A percentile compares a stretch with the other conserved stretches of the same genome.
Conservation (phyloP, 2,113 vertebrate genomes). For the Polyodon spathula region DNA sequence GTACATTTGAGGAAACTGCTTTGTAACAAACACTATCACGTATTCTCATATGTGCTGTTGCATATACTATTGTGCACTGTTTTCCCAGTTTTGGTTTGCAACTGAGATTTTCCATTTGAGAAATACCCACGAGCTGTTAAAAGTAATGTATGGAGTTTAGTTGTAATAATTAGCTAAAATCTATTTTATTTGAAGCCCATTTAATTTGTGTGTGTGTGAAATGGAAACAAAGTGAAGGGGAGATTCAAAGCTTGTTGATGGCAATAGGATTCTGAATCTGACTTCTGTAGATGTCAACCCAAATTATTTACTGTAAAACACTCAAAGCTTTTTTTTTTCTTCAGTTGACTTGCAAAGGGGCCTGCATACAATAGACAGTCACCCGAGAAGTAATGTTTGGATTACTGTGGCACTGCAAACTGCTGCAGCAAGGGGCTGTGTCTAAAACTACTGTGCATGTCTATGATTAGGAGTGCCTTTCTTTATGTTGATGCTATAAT, state of each 20-base stretch:
- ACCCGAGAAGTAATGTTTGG: background rate
- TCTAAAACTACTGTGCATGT: background rate
- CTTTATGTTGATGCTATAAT: conserved; percentile 14
- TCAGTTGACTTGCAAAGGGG: background rate
- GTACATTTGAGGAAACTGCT: no score
- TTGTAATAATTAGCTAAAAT: background rate
- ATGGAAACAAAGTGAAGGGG: background rate
- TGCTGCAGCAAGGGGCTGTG: background rate
- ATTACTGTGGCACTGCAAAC: background rate
- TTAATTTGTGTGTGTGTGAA: background rate
- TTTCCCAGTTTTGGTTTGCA: no score
- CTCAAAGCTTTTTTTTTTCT: background rate
- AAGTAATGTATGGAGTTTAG: background rate
- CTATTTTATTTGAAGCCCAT: background rate
- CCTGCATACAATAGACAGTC: background rate
- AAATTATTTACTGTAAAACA: conserved; percentile 5
- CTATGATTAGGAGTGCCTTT: background rate
- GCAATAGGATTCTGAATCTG: conserved; percentile 1
- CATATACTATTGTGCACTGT: no score
- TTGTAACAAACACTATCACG: no score
- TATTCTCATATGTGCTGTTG: no score
- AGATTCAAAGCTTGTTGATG: background rate
- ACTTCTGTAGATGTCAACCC: background rate
- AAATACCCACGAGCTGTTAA: background rate
- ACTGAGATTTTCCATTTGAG: no score